Evolutionary conservation across 2,888 invertebrate species (phyloP).

Genomic region (Dusona sp.): DNA sequence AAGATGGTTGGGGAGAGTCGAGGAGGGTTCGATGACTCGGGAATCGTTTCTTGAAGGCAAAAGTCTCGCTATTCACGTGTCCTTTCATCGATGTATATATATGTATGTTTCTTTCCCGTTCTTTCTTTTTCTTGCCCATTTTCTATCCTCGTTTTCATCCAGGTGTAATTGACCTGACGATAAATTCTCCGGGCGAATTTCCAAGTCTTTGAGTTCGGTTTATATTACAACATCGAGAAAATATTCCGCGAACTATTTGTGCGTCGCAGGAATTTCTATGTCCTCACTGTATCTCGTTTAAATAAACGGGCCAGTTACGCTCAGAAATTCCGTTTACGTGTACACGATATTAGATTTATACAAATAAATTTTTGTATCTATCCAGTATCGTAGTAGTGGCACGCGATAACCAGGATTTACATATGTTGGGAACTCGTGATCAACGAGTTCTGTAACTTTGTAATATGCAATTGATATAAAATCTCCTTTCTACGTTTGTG

Average conservation of each 20-base stretch:
- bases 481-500: slow-evolving; percentile 45
- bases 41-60: slow-evolving; percentile 37
- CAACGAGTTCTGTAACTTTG: slow-evolving; percentile 1
- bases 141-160: slow-evolving; percentile 22
- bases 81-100: background rate
- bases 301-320: slow-evolving; percentile 17
- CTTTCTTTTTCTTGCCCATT: background rate
- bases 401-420: slow-evolving; percentile 54
- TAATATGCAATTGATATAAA: slow-evolving; percentile 36
- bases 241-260: slow-evolving; percentile 34
- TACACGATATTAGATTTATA: slow-evolving; percentile 35
- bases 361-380: slow-evolving; percentile 21
- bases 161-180: slow-evolving; percentile 40
- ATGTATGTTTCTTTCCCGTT: background rate
- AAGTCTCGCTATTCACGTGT: slow-evolving; percentile 47
- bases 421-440: slow-evolving; percentile 11
- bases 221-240: slow-evolving; percentile 26
- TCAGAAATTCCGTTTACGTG: slow-evolving; percentile 30
- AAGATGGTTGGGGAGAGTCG: background rate
- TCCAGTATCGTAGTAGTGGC: slow-evolving; percentile 35
- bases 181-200: slow-evolving; percentile 65
- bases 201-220: slow-evolving; percentile 58
- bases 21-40: slow-evolving; percentile 63
- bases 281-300: background rate
- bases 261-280: slow-evolving; percentile 8